Base-by-base conservation (phyloP, 2,888 invertebrate species). In the Sarcophaga carnaria region DNA sequence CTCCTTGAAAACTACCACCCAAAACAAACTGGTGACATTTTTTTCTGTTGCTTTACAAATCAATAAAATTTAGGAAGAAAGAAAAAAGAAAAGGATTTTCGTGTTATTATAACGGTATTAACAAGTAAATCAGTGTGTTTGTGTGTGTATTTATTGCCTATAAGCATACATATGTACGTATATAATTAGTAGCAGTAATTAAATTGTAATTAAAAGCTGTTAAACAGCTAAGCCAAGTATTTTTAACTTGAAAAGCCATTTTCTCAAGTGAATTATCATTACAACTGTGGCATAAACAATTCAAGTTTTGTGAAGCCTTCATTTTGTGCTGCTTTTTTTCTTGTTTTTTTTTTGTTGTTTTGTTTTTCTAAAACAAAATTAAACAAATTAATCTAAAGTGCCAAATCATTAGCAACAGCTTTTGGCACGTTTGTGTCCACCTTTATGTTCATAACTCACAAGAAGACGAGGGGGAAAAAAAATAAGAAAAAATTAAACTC, bases 361-460 rank as follows among this genome's bases (percentile, higher is more conserved):
- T 62, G 1, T 10, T 62, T 62, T n/a, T 47, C 67, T 47, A 69
- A 69, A n/a, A 67, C 54, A 54, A 54, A 83, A 70, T 78, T 72
- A 76, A 85, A 67, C 80, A 76, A 85, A 85, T 85, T 85, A 85
- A 80, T 37, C 66, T 80, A 60, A 84, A 85, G 80, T 85, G 84
- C 37, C 76, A 85, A 85, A 80, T 80, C 80, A 71, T 85, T 85
- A 85, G 84, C 66, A 37, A 37, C 37, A 76, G 84, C 84, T 85
- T 80, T 80, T 74, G 67, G 80, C 80, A 80, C 84, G 76, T 85
- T 84, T 83, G 60, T 74, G 83, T 85, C 76, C 84, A 84, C 59
- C 83, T 76, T 80, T 75, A 64, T 62, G 27, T 22, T 20, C 12
- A n/a, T 17, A 67, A 37, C 10, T 37, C 37, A 37, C 37, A 37